A percentile compares a stretch with the other conserved stretches of the same genome.
These are phyloP conservation scores for Macrobrachium nipponense DNA, from an alignment of 1,140 invertebrate genomes.

Conservation along the genomic window DNA sequence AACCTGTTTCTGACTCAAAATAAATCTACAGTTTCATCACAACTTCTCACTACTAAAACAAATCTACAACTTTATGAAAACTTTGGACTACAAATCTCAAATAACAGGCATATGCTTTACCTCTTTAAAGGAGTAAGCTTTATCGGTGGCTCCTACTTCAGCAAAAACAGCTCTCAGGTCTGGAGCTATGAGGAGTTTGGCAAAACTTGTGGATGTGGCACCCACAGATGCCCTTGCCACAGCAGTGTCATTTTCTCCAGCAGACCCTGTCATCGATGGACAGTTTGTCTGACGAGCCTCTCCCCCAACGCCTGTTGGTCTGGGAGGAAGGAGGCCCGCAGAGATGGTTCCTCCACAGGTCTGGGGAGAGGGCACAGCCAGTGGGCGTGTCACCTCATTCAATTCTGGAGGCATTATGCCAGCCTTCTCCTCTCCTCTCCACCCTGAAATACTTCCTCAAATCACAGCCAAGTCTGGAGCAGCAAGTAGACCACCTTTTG, in stretches of 20 bases:
- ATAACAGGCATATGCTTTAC: slow-evolving; percentile 1
- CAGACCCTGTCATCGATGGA: slow-evolving; percentile 5
- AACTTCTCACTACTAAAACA: background rate
- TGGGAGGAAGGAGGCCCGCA: slow-evolving; percentile 21
- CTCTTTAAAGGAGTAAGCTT: slow-evolving; percentile 47
- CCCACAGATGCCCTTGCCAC: background rate
- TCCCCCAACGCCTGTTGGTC: slow-evolving; percentile 15
- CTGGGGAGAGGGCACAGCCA: slow-evolving; percentile 29
- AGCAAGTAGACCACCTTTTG: no score
- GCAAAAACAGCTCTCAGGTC: slow-evolving; percentile 36
- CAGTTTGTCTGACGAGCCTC: slow-evolving; percentile 16
- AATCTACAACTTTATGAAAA: background rate
- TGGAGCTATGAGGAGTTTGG: slow-evolving; percentile 25
- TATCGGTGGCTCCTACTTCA: slow-evolving; percentile 46
- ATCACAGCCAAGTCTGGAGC: no score
- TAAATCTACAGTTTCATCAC: no score
- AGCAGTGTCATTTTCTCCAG: background rate
- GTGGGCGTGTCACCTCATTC: slow-evolving; percentile 26
- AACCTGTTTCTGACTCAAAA: no score
- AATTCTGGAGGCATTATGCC: slow-evolving; percentile 45
- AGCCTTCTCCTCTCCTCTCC: slow-evolving; percentile 35
- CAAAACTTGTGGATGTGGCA: background rate
- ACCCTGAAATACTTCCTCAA: slow-evolving; percentile 42
- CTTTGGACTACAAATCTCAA: background rate
- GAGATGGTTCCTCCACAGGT: slow-evolving; percentile 20